Evolutionary conservation across 1,140 invertebrate species (phyloP).

Genomic region (Drosophila ficusphila): DNA sequence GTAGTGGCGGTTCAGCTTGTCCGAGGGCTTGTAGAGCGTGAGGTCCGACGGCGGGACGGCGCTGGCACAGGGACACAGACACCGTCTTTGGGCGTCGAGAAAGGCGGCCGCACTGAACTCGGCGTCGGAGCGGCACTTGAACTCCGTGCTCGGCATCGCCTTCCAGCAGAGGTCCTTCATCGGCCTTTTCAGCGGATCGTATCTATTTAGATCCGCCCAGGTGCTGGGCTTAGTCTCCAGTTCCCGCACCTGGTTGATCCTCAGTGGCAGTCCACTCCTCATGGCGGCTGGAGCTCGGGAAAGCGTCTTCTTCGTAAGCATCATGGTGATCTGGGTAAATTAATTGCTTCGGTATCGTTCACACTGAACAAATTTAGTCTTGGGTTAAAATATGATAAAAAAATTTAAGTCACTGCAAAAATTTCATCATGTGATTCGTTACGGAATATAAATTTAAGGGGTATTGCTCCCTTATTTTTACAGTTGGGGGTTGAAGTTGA

Average conservation of each 20-base stretch:
- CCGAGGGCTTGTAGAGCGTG: slow-evolving; percentile 27
- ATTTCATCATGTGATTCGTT: slow-evolving; percentile 20
- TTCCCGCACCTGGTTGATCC: background rate
- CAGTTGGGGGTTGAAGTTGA: too few species aligned
- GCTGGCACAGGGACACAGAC: slow-evolving; percentile 8
- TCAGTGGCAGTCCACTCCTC: background rate
- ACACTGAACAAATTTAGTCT: background rate
- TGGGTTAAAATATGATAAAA: background rate
- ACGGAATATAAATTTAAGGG: background rate
- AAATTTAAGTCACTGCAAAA: background rate
- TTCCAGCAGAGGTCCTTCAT: slow-evolving; percentile 42
- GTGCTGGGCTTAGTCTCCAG: too few species aligned
- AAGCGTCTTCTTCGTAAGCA: background rate
- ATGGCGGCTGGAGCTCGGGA: background rate
- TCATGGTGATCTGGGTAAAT: background rate
- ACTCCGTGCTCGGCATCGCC: slow-evolving; percentile 40
- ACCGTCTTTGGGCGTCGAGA: slow-evolving; percentile 22
- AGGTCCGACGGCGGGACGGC: slow-evolving; percentile 23
- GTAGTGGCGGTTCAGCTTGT: slow-evolving; percentile 48
- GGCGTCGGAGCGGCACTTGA: slow-evolving; percentile 57
- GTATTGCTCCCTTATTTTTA: background rate
- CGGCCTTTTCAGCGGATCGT: background rate
- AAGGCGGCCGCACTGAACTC: slow-evolving; percentile 36
- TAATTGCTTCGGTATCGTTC: background rate
- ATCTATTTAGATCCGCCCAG: slow-evolving; percentile 15